These are phyloP conservation scores for Hyles euphorbiae DNA, from an alignment of 1,140 invertebrate species.

Conservation along the genomic window DNA sequence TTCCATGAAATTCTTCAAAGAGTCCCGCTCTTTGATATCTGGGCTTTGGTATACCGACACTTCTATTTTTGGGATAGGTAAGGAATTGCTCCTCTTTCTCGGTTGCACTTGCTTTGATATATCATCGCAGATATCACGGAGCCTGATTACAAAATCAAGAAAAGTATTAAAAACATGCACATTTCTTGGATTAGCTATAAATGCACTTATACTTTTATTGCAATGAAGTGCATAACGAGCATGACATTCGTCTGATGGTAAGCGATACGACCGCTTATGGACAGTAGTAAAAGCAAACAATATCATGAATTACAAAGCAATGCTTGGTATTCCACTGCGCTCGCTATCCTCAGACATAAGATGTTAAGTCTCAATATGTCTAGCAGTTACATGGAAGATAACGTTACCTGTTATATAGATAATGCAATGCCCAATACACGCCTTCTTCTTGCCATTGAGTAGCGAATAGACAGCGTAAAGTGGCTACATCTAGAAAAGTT, in stretches of 20 bases:
- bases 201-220: too few relatives aligned
- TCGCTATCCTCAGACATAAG: too few relatives aligned
- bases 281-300: not conserved
- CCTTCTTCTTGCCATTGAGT: conserved; percentile 99
- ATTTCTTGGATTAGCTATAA: too few relatives aligned
- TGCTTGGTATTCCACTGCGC: too few relatives aligned
- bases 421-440: conserved; percentile 97
- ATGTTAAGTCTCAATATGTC: too few relatives aligned
- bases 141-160: conserved; percentile 61
- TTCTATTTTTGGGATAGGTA: conserved; percentile 95
- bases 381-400: not conserved
- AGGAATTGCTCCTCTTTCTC: conserved; percentile 90
- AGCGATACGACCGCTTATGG: too few relatives aligned
- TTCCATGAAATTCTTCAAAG: conserved; percentile 85
- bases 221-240: conserved; percentile 2
- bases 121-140: conserved; percentile 89
- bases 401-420: conserved; percentile 87
- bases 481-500: conserved; percentile 96
- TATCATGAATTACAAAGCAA: not conserved
- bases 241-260: too few relatives aligned
- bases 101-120: conserved; percentile 83
- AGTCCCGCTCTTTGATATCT: conserved; percentile 81
- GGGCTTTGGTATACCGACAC: conserved; percentile 88
- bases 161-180: too few relatives aligned
- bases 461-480: conserved; percentile 96